A percentile compares a stretch with the other conserved stretches of the same genome.
Conservation (phyloP, 1,140 invertebrate species). For the Drosophila ambigua region DNA sequence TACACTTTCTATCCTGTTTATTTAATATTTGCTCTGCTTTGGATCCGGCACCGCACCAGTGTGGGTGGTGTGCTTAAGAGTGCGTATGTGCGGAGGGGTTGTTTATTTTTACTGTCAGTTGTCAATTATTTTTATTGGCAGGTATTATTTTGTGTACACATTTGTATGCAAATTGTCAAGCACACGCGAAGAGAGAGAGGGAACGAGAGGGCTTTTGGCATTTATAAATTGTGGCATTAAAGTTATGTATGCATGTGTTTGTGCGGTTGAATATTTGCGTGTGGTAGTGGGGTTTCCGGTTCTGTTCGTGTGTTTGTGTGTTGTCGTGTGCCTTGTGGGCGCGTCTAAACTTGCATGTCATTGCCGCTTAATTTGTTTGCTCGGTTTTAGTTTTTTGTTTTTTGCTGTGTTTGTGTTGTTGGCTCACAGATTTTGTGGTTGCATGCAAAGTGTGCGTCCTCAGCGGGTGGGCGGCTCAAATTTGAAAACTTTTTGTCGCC, state of each 20-base stretch:
- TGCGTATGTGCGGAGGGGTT: constrained; percentile 36
- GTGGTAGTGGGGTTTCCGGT: background rate
- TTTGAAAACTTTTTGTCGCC: constrained; percentile 25
- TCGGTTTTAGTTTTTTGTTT: constrained; percentile 65
- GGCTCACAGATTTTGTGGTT: constrained; percentile 71
- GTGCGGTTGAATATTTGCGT: constrained; percentile 12
- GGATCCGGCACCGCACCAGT: constrained; percentile 9
- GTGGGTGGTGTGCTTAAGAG: constrained; percentile 1
- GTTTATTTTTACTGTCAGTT: constrained; percentile 77
- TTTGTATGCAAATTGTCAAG: constrained; percentile 77
- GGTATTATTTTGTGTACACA: constrained; percentile 79
- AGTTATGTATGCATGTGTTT: constrained; percentile 18
- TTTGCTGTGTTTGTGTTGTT: constrained; percentile 29
- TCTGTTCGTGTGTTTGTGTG: constrained; percentile 13
- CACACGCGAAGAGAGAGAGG: constrained; percentile 44
- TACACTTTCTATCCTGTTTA: constrained; percentile 8
- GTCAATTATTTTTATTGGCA: constrained; percentile 82
- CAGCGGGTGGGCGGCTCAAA: constrained; percentile 15
- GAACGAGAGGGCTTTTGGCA: constrained; percentile 38
- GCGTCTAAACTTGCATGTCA: constrained; percentile 76
- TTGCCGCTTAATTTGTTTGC: constrained; percentile 79
- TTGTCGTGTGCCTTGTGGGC: constrained; percentile 41
- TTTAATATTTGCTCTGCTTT: constrained; percentile 65
- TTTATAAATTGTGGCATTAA: constrained; percentile 57
- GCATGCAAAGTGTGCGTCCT: constrained; percentile 34